A percentile compares a stretch with the other conserved stretches of the same genome.
Conservation (phyloP, 2,888 invertebrate species). For the Candidula unifasciata region DNA sequence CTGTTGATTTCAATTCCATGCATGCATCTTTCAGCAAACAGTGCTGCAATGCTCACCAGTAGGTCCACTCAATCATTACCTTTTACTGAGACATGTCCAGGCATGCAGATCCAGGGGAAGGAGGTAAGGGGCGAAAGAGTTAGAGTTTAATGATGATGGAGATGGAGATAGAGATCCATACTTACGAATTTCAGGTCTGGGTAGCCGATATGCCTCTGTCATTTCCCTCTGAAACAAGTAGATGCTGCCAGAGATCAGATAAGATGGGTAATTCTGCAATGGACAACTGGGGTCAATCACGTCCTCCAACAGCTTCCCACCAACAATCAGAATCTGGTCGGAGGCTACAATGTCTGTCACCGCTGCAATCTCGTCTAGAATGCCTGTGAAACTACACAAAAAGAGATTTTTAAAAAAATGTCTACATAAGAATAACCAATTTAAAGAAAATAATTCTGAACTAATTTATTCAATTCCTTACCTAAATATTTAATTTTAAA, state of each 20-base stretch:
- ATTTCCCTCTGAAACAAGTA: constrained; percentile 59
- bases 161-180: not conserved
- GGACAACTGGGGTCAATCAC: constrained; percentile 57
- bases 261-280: constrained; percentile 59
- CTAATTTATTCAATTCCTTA: not conserved
- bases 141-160: no score
- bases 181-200: constrained; percentile 59
- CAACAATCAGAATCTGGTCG: constrained; percentile 65
- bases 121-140: no score
- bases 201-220: constrained; percentile 49
- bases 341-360: constrained; percentile 63
- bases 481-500: no score
- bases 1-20: no score
- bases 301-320: constrained; percentile 60
- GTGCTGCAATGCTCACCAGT: no score
- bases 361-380: constrained; percentile 64
- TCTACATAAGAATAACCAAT: not conserved
- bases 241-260: constrained; percentile 57
- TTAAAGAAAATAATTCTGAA: not conserved
- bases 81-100: no score
- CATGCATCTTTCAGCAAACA: no score
- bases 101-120: no score
- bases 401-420: not conserved
- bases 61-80: no score
- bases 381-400: constrained; percentile 57